phyloP scores from a whole-genome alignment of 1,140 invertebrate genomes.

The Nymphalis io region DNA sequence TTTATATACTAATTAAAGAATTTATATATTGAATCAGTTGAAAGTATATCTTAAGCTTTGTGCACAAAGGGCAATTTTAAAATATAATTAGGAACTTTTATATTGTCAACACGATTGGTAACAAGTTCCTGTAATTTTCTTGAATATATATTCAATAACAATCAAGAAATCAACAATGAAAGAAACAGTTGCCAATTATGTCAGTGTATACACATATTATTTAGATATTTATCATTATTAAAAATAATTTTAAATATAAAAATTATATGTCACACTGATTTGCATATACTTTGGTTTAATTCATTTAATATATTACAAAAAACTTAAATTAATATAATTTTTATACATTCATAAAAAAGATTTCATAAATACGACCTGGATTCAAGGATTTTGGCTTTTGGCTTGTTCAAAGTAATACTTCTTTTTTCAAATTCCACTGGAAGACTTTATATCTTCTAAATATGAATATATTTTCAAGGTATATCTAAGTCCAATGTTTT shows the following conservation, averaged over 20 bases:
- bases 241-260: too few species aligned
- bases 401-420: background rate
- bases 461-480: background rate
- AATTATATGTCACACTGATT: background rate
- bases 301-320: background rate
- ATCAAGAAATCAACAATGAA: too few species aligned
- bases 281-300: background rate
- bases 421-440: background rate
- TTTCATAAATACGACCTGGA: constrained; percentile 1
- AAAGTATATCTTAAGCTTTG: too few species aligned
- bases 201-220: too few species aligned
- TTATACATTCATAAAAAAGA: background rate
- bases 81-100: too few species aligned
- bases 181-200: too few species aligned
- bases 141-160: too few species aligned
- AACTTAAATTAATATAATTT: background rate
- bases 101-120: too few species aligned
- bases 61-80: too few species aligned
- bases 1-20: background rate
- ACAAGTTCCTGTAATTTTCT: too few species aligned
- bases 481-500: background rate
- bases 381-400: constrained; percentile 3
- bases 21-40: background rate
- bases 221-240: too few species aligned
- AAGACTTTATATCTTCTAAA: background rate